These are phyloP conservation scores for Crotalus helleri DNA, from an alignment of 2,113 vertebrate species.

Conservation along the genomic window DNA sequence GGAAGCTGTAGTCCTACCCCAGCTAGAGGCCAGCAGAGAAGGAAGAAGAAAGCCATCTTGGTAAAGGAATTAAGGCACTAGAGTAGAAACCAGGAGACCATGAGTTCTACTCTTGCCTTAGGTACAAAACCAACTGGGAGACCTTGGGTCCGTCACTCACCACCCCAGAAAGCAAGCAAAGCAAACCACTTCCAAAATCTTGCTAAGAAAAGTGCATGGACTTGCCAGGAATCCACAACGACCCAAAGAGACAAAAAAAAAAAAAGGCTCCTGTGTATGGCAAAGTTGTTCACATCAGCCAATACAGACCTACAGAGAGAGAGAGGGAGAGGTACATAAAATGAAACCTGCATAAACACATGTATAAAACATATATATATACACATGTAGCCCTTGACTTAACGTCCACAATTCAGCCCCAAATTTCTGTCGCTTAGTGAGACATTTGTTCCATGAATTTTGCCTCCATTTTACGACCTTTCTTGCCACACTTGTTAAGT, in stretches of 20 bases:
- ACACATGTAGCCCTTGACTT: too few species aligned
- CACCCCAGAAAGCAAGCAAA: not conserved
- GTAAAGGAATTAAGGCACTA: not conserved
- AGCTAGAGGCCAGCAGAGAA: not conserved
- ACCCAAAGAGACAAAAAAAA: not conserved
- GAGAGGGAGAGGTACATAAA: too few species aligned
- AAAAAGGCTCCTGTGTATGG: not conserved
- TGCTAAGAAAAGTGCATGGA: not conserved
- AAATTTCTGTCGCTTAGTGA: too few species aligned
- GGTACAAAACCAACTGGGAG: not conserved
- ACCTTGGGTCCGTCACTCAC: not conserved
- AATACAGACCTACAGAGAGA: not conserved
- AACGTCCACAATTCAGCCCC: too few species aligned
- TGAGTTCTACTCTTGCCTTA: not conserved
- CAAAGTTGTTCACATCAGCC: not conserved
- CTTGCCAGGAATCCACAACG: not conserved
- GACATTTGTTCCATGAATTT: too few species aligned
- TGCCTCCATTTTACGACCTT: too few species aligned
- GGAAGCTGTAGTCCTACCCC: not conserved
- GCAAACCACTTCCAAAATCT: not conserved
- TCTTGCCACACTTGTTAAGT: too few species aligned
- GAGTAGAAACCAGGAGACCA: not conserved
- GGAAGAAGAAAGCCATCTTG: not conserved
- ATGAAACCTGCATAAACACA: too few species aligned
- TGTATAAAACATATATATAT: too few species aligned